Base-by-base conservation (phyloP, 2,888 invertebrate genomes). In the Agonum fuliginosum region DNA sequence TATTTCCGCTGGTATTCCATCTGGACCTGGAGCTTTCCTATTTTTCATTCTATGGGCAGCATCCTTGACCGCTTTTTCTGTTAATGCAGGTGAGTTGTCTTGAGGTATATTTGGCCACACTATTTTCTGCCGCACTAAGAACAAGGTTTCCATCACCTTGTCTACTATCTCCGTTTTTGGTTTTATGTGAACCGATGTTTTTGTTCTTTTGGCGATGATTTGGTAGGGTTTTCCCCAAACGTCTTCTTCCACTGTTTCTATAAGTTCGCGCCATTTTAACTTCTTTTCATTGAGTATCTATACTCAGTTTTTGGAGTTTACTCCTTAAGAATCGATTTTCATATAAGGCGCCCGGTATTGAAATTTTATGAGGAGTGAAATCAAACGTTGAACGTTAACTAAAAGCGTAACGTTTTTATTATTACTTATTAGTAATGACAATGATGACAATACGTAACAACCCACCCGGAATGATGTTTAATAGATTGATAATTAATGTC, bases 21-120 rank as follows among this genome's bases (percentile, higher is more conserved):
- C 71, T n/a, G 12, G 0, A 14, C 71, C 71, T 3, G 71, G 24
- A 17, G 71, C 71, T 48, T 46, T 71, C 2, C 20, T 51, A 8
- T 4, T 20, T n/a, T n/a, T 48, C 8, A 71, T 37, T 20, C 12
- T 46, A 1, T 14, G 19, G n/a, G 27, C 51, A 5, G 71, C 51
- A 17, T 12, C 22, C n/a, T 10, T 14, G 19, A 67, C 1, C n/a
- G 34, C 67, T 1, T 37, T 37, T 2, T n/a, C n/a, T 2, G 54
- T 54, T 1, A 19, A 8, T 27, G 22, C 5, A 4, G 54, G 3
- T 19, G 12, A 17, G 10, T 22, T 22, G 10, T 22, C 4, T 20
- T 20, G 2, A 6, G 17, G 10, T 54, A 8, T 20, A 8, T n/a
- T 54, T 46, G 3, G 5, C 46, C 46, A 46, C 3, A 12, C 17